Conservation (phyloP, 2,888 invertebrate genomes). For the Calephelis perditalis region DNA sequence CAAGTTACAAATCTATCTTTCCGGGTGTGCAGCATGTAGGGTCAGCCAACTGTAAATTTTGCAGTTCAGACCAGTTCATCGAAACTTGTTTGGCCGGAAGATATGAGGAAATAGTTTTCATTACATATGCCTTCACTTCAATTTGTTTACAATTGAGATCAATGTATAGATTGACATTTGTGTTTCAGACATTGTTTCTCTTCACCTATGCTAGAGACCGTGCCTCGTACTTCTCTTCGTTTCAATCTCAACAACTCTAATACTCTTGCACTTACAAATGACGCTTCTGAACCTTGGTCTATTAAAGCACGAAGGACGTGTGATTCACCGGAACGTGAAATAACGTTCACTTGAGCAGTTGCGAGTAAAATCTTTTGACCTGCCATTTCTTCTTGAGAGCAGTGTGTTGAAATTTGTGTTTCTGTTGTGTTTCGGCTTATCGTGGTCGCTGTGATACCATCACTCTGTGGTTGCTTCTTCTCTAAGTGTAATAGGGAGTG, state of each 20-base stretch:
- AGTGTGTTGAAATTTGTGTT: constrained; percentile 4
- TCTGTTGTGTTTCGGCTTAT: neutral
- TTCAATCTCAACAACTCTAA: constrained; percentile 27
- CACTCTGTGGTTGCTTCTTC: constrained; percentile 10
- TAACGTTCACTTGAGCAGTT: constrained; percentile 25
- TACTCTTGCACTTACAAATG: constrained; percentile 29
- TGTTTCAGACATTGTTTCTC: constrained; percentile 24
- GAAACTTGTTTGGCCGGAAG: constrained; percentile 23
- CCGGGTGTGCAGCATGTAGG: constrained; percentile 21
- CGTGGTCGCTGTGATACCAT: neutral
- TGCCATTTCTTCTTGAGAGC: constrained; percentile 5
- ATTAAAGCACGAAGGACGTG: constrained; percentile 30
- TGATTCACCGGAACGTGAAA: constrained; percentile 22
- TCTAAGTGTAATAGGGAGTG: constrained; percentile 26
- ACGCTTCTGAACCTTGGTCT: constrained; percentile 34
- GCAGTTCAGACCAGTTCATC: constrained; percentile 22
- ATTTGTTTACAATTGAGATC: constrained; percentile 17
- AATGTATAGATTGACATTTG: constrained; percentile 22
- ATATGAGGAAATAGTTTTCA: constrained; percentile 25
- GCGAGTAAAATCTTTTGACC: constrained; percentile 12
- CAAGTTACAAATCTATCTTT: constrained; percentile 27
- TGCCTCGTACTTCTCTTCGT: constrained; percentile 25
- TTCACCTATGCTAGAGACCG: constrained; percentile 31
- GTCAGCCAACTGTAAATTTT: constrained; percentile 25
- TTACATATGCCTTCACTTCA: constrained; percentile 21